Evolutionary conservation across 2,797 vertebrate species (phyloP), one percentile per base, ranked within the genome.

Genomic region (Macrochelys suwanniensis): DNA sequence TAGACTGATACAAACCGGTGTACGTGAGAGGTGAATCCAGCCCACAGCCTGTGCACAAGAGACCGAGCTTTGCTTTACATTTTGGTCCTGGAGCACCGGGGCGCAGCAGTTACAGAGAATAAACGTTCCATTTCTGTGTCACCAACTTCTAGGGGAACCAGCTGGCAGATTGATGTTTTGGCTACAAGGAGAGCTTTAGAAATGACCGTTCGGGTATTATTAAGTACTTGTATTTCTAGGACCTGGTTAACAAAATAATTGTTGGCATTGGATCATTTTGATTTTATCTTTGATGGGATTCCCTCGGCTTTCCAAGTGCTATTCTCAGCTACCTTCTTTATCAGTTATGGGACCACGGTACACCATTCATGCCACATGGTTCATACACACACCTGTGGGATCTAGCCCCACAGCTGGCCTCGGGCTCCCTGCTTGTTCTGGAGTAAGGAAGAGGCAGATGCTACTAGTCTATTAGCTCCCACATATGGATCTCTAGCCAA

Each of bases 1-100:
- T 93, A 92, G 80, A 92, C 74, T 78, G 86, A 81, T 82, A 53
- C 47, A 61, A 53, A 80, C 86, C 57, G n/a, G 19, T 1, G 42
- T 94, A 94, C 96, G 92, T 94, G 95, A 84, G 91, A 96, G 91
- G 95, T 81, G 87, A 86, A 91, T 88, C 4, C 59, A 80, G 83
- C 33, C 88, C 80, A 92, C 95, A 59, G n/a, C 77, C 82, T 82
- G 77, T 56, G 78, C 37, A 0, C 45, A 88, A 89, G 76, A 94
- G 65, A 83, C 94, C 94, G 94, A 94, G 94, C 92, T 95, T 93
- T 94, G n/a, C 0, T 6, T 87, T 97, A 91, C 95, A 82, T 88
- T 97, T 96, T 97, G 92, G 96, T 91, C 90, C 81, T 2, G 3
- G 91, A 88, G 85, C 85, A 93, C 87, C 33, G 3, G 90, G 89